Base-by-base conservation (phyloP, 2,888 invertebrate genomes). In the Coleophora flavipennella region DNA sequence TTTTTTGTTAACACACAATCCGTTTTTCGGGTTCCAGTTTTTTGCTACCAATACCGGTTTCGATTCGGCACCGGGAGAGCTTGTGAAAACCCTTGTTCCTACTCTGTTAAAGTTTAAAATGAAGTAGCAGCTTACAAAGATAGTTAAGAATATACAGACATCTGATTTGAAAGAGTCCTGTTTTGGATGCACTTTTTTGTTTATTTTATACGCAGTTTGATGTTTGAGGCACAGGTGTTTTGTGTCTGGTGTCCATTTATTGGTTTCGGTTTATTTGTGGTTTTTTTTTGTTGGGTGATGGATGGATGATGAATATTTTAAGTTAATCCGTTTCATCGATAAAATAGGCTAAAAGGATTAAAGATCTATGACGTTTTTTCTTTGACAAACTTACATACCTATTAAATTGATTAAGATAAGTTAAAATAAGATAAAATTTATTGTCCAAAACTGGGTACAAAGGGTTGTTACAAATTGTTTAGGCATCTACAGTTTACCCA, bases 161-260 rank as follows among this genome's bases (percentile, higher is more conserved):
- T 45, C 44, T 53, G 51, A 57, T 59, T 57, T 59, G 52, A 48
- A 36, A 59, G 56, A 53, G 50, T 51, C 33, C 31, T 37, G 36
- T 44, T 43, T 42, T 60, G 54, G 55, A 55, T 60, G 57, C 45
- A 39, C 38, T 45, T 29, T 44, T 49, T 51, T 52, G 50, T 51
- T 44, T 46, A 47, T 50, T 51, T 51, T 49, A 45, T 48, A 31
- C 43, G 45, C 44, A 38, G 45, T 57, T 52, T 50, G 49, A 47
- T 37, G 45, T 57, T 52, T 50, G 49, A 47, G 25, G 57, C 55
- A 63, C 62, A 63, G 62, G 62, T 63, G 62, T 57, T 53, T 53
- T 39, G 43, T 53, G 46, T 50, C 46, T 48, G 42, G 34, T 43
- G 46, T 48, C 45, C 45, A 44, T 51, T 49, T 40, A 44, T 45